A percentile compares a stretch with the other conserved stretches of the same genome.
These are phyloP conservation scores for Dufourea novaeangliae DNA, from an alignment of 1,140 invertebrate species.

Conservation along the genomic window DNA sequence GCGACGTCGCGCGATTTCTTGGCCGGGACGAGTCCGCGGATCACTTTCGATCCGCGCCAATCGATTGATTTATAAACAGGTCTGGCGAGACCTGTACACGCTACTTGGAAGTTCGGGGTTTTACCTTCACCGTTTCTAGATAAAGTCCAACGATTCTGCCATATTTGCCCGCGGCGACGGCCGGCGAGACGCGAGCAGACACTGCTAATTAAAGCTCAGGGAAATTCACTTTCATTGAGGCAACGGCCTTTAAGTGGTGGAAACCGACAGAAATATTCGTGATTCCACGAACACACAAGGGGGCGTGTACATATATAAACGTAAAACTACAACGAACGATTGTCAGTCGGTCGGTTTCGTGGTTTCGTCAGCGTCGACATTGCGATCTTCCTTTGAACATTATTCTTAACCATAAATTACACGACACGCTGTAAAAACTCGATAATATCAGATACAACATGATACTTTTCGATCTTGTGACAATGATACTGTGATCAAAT, in stretches of 20 bases:
- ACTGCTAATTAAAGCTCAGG: slow-evolving; percentile 15
- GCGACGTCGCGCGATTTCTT: neutral
- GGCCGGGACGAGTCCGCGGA: neutral
- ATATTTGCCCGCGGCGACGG: neutral
- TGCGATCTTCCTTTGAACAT: no score
- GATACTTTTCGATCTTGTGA: no score
- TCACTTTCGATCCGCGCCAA: slow-evolving; percentile 30
- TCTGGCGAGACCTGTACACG: neutral
- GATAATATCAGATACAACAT: no score
- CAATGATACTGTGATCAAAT: no score
- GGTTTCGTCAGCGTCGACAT: neutral
- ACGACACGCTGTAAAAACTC: no score
- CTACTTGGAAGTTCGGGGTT: slow-evolving; percentile 2
- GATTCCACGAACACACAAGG: neutral
- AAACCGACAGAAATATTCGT: neutral
- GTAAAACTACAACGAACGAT: neutral
- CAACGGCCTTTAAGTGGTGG: neutral
- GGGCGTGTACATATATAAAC: neutral
- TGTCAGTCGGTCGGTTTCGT: neutral
- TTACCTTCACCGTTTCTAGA: neutral
- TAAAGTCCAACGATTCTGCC: neutral
- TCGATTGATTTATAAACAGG: slow-evolving; percentile 1
- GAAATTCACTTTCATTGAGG: slow-evolving; percentile 41
- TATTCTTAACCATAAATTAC: neutral
- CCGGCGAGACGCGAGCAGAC: no score